Evolutionary conservation across 2,888 invertebrate genomes (phyloP).

Genomic region (Aricia artaxerxes): DNA sequence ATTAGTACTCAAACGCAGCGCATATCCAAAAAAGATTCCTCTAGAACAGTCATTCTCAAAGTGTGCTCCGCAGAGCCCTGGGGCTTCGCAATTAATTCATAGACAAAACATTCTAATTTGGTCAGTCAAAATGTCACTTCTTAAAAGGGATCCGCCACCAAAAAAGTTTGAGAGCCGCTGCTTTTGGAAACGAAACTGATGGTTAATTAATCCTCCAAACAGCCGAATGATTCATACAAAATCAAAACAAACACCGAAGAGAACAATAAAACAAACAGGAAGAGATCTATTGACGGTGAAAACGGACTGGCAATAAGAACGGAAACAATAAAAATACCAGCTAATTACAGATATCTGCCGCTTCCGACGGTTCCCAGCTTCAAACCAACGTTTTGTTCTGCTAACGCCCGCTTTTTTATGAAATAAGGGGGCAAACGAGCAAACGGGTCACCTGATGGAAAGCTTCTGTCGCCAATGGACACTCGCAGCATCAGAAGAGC

Average conservation of each 20-base stretch:
- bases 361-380: neutral
- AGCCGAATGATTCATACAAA: neutral
- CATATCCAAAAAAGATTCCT: neutral
- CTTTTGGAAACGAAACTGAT: neutral
- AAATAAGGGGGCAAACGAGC: no score
- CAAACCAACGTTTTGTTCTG: neutral
- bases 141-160: no score
- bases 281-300: conserved; percentile 26
- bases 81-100: no score
- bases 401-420: no score
- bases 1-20: neutral
- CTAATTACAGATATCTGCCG: conserved; percentile 34
- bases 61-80: no score
- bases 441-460: no score
- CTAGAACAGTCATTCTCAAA: no score
- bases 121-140: no score
- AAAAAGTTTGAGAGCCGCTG: no score
- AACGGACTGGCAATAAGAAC: conserved; percentile 47
- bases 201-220: conserved; percentile 1
- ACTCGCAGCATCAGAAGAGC: no score
- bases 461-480: no score
- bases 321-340: conserved; percentile 65
- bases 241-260: conserved; percentile 3
- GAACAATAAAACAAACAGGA: conserved; percentile 18
- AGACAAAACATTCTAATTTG: no score